These are phyloP conservation scores for Alviniconcha marisindica DNA, from an alignment of 1,140 invertebrate genomes.

Conservation along the genomic window DNA sequence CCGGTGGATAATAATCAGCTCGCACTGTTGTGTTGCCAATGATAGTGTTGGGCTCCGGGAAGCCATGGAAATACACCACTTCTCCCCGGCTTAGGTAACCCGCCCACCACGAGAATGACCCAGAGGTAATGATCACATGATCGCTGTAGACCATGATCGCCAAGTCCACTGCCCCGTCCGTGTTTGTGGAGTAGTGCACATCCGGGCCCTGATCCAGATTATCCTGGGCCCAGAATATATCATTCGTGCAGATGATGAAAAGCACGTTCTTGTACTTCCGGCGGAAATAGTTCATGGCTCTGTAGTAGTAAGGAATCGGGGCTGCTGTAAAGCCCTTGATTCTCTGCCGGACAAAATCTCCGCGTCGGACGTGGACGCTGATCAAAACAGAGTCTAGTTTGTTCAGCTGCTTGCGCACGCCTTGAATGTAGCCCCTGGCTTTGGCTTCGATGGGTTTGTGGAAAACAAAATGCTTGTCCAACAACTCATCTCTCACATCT, in stretches of 20 bases:
- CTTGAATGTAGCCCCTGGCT: slow-evolving; percentile 49
- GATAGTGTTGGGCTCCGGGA: slow-evolving; percentile 56
- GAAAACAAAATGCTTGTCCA: slow-evolving; percentile 59
- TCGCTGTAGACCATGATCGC: slow-evolving; percentile 82
- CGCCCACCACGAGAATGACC: slow-evolving; percentile 84
- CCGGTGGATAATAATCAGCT: slow-evolving; percentile 64
- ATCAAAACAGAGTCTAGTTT: slow-evolving; percentile 51
- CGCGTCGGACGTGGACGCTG: slow-evolving; percentile 64
- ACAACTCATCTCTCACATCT: slow-evolving; percentile 51
- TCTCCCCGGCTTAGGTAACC: slow-evolving; percentile 81
- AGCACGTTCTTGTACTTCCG: slow-evolving; percentile 57
- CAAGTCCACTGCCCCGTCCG: slow-evolving; percentile 79
- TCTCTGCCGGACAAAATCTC: slow-evolving; percentile 61
- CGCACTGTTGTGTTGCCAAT: slow-evolving; percentile 55
- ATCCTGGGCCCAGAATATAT: slow-evolving; percentile 62
- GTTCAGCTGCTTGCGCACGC: slow-evolving; percentile 41
- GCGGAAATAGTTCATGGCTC: slow-evolving; percentile 65
- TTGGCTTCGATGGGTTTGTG: slow-evolving; percentile 46
- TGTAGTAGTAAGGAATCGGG: slow-evolving; percentile 60
- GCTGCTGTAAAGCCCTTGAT: slow-evolving; percentile 56
- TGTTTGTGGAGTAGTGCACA: slow-evolving; percentile 56
- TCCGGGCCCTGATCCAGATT: slow-evolving; percentile 55
- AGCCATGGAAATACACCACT: slow-evolving; percentile 69
- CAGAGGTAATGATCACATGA: slow-evolving; percentile 84
- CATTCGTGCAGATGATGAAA: slow-evolving; percentile 67